phyloP scores from a whole-genome alignment of 2,888 invertebrate species.

The Charanyca ferruginea region DNA sequence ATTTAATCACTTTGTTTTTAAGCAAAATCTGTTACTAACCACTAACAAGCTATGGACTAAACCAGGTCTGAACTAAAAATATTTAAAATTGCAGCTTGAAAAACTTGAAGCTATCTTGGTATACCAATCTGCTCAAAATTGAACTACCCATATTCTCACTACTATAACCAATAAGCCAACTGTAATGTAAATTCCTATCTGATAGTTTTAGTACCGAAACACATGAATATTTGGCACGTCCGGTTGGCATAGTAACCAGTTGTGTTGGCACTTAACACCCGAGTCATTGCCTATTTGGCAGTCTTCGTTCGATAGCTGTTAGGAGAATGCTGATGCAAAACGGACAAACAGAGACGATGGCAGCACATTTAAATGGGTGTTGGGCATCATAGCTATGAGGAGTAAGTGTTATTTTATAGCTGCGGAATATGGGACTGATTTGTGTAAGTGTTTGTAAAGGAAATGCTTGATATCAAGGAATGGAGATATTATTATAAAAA shows the following conservation, averaged over 20 bases:
- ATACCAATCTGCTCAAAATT: slow-evolving; percentile 30
- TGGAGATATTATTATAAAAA: too few relatives aligned
- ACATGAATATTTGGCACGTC: slow-evolving; percentile 77
- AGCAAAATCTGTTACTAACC: too few relatives aligned
- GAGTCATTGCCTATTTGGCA: slow-evolving; percentile 81
- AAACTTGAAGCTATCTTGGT: background rate
- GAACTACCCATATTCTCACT: slow-evolving; percentile 22
- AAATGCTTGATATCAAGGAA: too few relatives aligned
- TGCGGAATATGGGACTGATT: slow-evolving; percentile 2
- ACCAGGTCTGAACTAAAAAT: too few relatives aligned
- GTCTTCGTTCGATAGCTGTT: slow-evolving; percentile 75
- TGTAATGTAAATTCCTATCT: slow-evolving; percentile 57
- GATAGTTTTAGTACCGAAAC: slow-evolving; percentile 71
- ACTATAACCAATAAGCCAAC: slow-evolving; percentile 58
- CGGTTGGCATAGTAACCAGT: slow-evolving; percentile 71
- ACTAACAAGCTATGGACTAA: too few relatives aligned
- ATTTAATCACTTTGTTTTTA: too few relatives aligned
- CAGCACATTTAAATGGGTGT: slow-evolving; percentile 28
- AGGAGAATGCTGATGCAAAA: slow-evolving; percentile 74
- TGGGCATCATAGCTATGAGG: slow-evolving; percentile 1
- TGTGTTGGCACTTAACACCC: slow-evolving; percentile 76
- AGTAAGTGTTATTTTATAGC: slow-evolving; percentile 40
- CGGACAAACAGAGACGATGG: slow-evolving; percentile 38
- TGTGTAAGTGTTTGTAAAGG: background rate
- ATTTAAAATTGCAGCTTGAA: background rate